Evolutionary conservation across 2,113 vertebrate species (phyloP).

Genomic region (Catagonus wagneri): DNA sequence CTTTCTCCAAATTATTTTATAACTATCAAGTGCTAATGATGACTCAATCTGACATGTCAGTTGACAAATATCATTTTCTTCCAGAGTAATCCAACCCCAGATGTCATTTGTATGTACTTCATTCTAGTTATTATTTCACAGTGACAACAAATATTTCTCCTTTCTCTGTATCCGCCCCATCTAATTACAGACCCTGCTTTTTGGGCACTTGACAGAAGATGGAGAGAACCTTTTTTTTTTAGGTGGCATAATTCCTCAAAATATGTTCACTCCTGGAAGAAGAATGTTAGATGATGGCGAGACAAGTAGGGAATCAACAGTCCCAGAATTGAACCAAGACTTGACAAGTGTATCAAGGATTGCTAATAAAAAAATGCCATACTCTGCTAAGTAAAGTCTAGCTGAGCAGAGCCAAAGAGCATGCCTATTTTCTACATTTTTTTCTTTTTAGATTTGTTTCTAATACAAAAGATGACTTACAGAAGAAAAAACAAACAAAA

Average conservation of each 20-base stretch:
- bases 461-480: not conserved
- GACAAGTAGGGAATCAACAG: not conserved
- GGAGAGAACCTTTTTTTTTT: not conserved
- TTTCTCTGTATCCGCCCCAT: not conserved
- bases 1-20: not conserved
- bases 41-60: constrained; percentile 1
- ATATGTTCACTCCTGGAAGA: not conserved
- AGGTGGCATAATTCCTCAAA: not conserved
- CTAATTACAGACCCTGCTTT: not conserved
- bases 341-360: not conserved
- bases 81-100: not conserved
- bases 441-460: not conserved
- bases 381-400: not conserved
- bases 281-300: not conserved
- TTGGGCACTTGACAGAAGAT: not conserved
- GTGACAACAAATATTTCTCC: not conserved
- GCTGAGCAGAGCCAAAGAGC: not conserved
- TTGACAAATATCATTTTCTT: constrained; percentile 32
- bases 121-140: constrained; percentile 36
- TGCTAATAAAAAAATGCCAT: not conserved
- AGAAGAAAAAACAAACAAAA: not conserved
- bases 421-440: not conserved
- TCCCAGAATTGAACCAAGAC: not conserved
- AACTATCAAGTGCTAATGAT: not conserved
- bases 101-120: not conserved